Evolutionary conservation across 2,797 vertebrate genomes (phyloP).

Genomic region (Sorex maritimensis): DNA sequence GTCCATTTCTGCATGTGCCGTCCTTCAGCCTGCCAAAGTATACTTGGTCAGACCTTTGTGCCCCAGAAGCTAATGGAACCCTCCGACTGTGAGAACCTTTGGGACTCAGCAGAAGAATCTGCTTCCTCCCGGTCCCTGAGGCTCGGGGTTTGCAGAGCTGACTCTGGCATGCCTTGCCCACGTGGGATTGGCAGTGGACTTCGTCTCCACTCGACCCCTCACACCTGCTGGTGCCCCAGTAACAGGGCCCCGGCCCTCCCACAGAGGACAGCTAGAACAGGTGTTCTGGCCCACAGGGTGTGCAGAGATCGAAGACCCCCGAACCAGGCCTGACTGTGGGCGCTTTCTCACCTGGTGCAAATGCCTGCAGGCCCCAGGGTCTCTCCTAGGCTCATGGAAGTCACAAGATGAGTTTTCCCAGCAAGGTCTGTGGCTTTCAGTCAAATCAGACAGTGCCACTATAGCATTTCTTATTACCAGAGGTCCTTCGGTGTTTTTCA

Average conservation of each 20-base stretch:
- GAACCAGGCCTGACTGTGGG: not conserved
- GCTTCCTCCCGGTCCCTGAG: too few species aligned
- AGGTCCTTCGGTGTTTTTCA: not conserved
- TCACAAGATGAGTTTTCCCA: not conserved
- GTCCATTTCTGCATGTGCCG: too few species aligned
- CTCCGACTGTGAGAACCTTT: too few species aligned
- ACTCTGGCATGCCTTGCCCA: too few species aligned
- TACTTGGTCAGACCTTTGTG: too few species aligned
- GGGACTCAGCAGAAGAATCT: too few species aligned
- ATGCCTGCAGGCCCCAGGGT: not conserved
- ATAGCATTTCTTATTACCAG: not conserved
- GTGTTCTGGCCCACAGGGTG: not conserved
- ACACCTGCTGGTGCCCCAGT: not conserved
- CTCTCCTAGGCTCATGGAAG: too few species aligned
- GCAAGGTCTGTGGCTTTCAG: not conserved
- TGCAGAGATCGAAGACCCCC: not conserved
- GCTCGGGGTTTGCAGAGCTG: too few species aligned
- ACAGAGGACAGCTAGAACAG: not conserved
- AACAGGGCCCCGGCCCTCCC: not conserved
- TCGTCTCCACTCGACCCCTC: too few species aligned
- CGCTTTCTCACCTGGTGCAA: not conserved
- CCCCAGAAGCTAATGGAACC: too few species aligned
- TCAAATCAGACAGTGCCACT: constrained; percentile 4
- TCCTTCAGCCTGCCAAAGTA: too few species aligned
- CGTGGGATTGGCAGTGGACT: too few species aligned